Evolutionary conservation across 2,888 invertebrate species (phyloP).

Genomic region (Mycalesis mineus): DNA sequence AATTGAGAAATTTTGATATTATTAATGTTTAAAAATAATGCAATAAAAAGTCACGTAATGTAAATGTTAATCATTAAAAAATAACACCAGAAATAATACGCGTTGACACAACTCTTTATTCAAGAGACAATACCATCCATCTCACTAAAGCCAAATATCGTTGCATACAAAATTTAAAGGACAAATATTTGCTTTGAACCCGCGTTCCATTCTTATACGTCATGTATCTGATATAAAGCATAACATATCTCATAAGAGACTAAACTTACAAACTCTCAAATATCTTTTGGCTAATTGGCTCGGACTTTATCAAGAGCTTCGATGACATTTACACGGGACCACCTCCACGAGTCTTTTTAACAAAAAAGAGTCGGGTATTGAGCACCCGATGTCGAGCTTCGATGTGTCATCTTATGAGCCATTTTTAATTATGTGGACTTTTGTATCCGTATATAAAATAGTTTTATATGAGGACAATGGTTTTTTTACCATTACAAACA

Average conservation of each 20-base stretch:
- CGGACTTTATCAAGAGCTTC: constrained; percentile 9
- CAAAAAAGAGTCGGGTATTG: constrained; percentile 9
- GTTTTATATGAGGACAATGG: too few species aligned
- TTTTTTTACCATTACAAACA: too few species aligned
- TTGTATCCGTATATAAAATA: neutral
- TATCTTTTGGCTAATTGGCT: constrained; percentile 12
- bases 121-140: neutral
- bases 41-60: too few species aligned
- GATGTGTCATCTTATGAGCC: neutral
- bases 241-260: constrained; percentile 7
- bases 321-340: constrained; percentile 14
- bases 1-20: too few species aligned
- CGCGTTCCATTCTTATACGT: neutral
- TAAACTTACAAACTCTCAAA: constrained; percentile 9
- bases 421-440: neutral
- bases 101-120: neutral
- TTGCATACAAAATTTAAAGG: neutral
- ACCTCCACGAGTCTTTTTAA: constrained; percentile 6
- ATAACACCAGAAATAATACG: neutral
- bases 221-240: constrained; percentile 6
- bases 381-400: neutral
- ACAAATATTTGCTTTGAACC: neutral
- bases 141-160: neutral
- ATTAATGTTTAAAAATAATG: too few species aligned
- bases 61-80: too few species aligned